A percentile compares a stretch with the other conserved stretches of the same genome.
Conservation (phyloP, 2,797 vertebrate genomes). For the Poecile montanus region DNA sequence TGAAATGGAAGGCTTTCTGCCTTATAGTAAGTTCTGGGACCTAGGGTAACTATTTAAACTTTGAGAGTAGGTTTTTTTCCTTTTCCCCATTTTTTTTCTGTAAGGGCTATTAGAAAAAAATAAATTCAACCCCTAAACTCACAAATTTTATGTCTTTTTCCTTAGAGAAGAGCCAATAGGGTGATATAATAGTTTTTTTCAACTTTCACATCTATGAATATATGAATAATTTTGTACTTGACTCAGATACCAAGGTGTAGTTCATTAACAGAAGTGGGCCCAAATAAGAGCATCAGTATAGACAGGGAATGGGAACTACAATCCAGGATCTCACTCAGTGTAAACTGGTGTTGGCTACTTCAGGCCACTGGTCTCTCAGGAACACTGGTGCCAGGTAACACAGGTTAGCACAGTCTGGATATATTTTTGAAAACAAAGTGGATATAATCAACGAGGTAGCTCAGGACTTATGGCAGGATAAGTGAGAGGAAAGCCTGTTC, state of each 20-base stretch:
- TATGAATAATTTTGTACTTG: not conserved
- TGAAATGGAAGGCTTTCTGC: not conserved
- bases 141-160: not conserved
- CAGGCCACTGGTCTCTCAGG: not conserved
- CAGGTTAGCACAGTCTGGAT: not conserved
- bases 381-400: not conserved
- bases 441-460: not conserved
- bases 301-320: not conserved
- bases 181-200: not conserved
- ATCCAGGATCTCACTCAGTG: not conserved
- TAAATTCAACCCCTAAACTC: not conserved
- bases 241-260: not conserved
- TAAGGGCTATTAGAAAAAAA: not conserved
- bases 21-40: not conserved
- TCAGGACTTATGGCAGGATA: not conserved
- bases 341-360: not conserved
- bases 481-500: not conserved
- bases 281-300: not conserved
- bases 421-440: not conserved
- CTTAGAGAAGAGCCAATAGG: rapidly evolving
- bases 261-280: not conserved
- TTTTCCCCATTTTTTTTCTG: rapidly evolving
- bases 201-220: not conserved
- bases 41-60: not conserved
- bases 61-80: not conserved